Base-by-base conservation (phyloP, 1,140 invertebrate genomes). In the Contarinia nasturtii region DNA sequence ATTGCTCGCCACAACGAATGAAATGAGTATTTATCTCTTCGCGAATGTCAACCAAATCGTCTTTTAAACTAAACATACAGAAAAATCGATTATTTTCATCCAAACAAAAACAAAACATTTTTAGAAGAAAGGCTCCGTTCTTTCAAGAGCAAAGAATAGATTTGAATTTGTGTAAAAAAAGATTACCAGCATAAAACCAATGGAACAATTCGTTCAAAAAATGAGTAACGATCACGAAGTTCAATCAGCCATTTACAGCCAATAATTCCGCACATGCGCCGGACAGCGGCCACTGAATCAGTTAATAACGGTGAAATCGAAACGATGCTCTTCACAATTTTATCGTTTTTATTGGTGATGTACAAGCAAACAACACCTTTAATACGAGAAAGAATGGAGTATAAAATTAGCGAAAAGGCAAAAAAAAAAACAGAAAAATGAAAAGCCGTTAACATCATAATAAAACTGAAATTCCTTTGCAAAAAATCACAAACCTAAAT, bases 171-270 rank as follows among this genome's bases (percentile, higher is more conserved):
- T 10, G 10, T 5, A 10, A 27, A 27, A 27, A 27, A 17, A 49
- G 33, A 49, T 55, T 65, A 71, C 56, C 77, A 74, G 40, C 82
- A 82, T n/a, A 88, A 56, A 4, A 86, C 64, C 8, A 88, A 54
- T 0, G 85, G 84, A 22, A 88, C 64, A 1, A 88, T 62, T 58
- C 75, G 77, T 52, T 77, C 69, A 63, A 81, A 85, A 60, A 73
- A 86, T 7, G 82, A 84, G 57, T 88, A 88, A 51, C 83, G 66
- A 61, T 89, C 84, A 21, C 66, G 64, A 12, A 86, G 65, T 20
- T 82, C 64, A 15, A 78, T 51, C 19, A 85, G 55, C 81, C 82
- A 83, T 4, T 64, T 57, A 14, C 79, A 75, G 17, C 78, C 72
- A 27, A 82, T 71, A 58, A 74, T 63, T 3, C 75, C 69, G 7